phyloP scores from a whole-genome alignment of 2,888 invertebrate species.

The Mythimna ferrago region DNA sequence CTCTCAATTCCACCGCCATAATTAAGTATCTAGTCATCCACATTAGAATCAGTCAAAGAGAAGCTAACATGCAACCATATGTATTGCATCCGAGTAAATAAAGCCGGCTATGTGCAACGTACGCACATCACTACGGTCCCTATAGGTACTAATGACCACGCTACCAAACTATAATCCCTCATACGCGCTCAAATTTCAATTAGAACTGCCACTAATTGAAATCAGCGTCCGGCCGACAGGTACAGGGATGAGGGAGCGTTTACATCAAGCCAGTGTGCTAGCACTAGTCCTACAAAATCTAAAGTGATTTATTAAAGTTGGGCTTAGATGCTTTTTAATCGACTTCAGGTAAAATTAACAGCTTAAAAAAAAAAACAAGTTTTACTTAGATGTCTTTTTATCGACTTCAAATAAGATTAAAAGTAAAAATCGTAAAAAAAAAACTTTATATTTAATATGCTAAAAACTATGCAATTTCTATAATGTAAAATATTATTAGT shows the following conservation, averaged over 20 bases:
- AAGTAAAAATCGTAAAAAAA: no score
- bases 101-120: background rate
- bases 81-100: constrained; percentile 1
- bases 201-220: constrained; percentile 52
- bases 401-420: no score
- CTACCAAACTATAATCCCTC: constrained; percentile 23
- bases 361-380: no score
- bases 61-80: background rate
- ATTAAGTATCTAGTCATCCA: background rate
- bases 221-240: constrained; percentile 47
- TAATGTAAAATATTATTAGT: no score
- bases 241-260: constrained; percentile 18
- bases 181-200: constrained; percentile 42
- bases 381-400: no score
- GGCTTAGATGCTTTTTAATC: no score
- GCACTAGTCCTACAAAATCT: background rate
- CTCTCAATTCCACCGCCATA: background rate
- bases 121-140: background rate
- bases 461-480: no score
- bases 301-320: background rate
- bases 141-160: constrained; percentile 7
- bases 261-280: background rate
- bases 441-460: no score
- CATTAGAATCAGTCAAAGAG: background rate
- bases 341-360: no score